A percentile compares a stretch with the other conserved stretches of the same genome.
Evolutionary conservation across 2,113 vertebrate genomes (phyloP).

Genomic region (Pseudonaja textilis): DNA sequence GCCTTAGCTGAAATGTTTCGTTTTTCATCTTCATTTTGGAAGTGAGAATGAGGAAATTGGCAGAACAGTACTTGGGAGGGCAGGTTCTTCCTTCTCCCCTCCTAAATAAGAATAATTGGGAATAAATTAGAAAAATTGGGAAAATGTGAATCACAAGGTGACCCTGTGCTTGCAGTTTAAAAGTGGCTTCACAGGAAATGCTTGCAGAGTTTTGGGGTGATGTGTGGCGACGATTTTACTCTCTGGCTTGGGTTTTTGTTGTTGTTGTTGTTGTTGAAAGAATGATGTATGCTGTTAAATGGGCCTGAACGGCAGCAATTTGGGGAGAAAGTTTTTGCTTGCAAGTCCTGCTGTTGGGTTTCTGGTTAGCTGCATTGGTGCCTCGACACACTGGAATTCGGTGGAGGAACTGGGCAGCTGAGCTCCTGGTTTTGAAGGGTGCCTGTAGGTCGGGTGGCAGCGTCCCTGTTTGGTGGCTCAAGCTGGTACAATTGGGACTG

Average conservation of each 20-base stretch:
- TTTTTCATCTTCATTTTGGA: neutral
- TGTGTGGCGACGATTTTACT: neutral
- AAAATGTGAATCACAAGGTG: neutral
- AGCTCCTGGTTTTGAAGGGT: neutral
- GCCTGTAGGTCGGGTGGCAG: neutral
- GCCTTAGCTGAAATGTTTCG: neutral
- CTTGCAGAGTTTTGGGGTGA: neutral
- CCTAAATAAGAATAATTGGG: too few species aligned
- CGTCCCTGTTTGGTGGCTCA: neutral
- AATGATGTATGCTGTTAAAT: neutral
- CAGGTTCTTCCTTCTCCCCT: too few species aligned
- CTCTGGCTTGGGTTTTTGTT: neutral
- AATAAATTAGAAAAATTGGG: too few species aligned
- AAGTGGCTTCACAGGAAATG: neutral
- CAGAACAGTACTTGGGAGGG: neutral
- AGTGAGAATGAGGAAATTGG: neutral
- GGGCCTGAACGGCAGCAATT: neutral
- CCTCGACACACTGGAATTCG: neutral
- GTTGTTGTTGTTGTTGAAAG: neutral
- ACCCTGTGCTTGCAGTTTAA: neutral
- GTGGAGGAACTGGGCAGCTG: neutral
- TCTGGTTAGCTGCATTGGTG: neutral
- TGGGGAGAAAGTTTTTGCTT: neutral
- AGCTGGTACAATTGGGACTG: neutral
- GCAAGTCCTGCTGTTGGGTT: neutral